Evolutionary conservation across 2,888 invertebrate species (phyloP), one percentile per base, ranked within the genome.

Genomic region (Podabrus alpinus): DNA sequence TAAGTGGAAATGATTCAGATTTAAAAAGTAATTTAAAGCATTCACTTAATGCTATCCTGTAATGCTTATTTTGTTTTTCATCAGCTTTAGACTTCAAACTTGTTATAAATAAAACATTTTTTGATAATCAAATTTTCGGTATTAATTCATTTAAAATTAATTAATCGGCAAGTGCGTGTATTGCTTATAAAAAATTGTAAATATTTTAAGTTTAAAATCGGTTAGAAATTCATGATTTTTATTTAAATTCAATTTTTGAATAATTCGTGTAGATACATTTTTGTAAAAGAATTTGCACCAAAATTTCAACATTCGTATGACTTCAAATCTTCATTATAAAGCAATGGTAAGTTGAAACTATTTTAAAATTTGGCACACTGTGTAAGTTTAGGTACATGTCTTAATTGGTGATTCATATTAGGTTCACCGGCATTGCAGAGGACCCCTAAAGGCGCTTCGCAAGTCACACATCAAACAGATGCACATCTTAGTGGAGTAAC

Each of bases 371-470:
- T 86, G 87, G 87, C 86, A 86, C 84, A 84, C 83, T 86, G 85
- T 83, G 81, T 81, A 80, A 82, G 80, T 83, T 82, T 83, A 81
- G 83, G 84, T 84, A 86, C 84, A 82, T 85, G 85, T 87, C 87
- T 87, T 86, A 87, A 87, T 86, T 84, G 86, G 83, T 85, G 85
- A 83, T 87, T 86, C 86, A 79, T 86, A 86, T 84, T 86, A 88
- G 88, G 87, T 86, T 87, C 87, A 73, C 87, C 88, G 69, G 87
- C 86, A 77, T 83, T 86, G 75, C 87, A 87, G 85, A 85, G 86
- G 84, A 87, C 87, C 72, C 87, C 88, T 82, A 88, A 86, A 84
- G 83, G 83, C 80, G 81, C 82, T 78, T 85, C 86, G 74, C 84
- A 85, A 80, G 84, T 83, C 76, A 80, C 83, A 72, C 74, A 74